Base-by-base conservation (phyloP, 2,797 vertebrate species). In the Sebastes diaconus region DNA sequence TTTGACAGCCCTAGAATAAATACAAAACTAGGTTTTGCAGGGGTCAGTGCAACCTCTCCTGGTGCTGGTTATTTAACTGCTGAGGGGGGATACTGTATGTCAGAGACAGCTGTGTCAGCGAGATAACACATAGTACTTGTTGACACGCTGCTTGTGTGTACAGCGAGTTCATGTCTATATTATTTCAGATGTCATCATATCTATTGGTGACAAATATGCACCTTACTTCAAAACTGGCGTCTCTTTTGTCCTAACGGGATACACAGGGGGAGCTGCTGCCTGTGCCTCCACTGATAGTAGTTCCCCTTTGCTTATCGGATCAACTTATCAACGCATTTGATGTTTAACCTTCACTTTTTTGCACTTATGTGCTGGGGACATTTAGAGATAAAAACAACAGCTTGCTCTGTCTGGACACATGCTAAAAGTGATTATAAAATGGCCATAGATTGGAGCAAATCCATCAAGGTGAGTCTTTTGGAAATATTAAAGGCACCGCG, bases 61-160 rank as follows among this genome's bases (percentile, higher is more conserved):
- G 30, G 14, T 60, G 63, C 67, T 78, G 68, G 57, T 78, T 85
- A 72, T 82, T 79, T 60, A 54, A 65, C 39, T 77, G 63, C 61
- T 58, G 22, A 65, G 71, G 63, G 66, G 30, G 68, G 76, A 59
- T 63, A 60, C 74, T 84, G 68, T 67, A 68, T 52, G 50, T 52
- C 68, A 64, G 54, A 58, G 75, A 87, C 84, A 90, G 88, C 90
- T 93, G 86, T 84, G 68, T 76, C 55, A 87, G 70, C 7, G 20
- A 83, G 92, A 93, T 93, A 92, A 87, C 87, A 80, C 74, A 36
- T 10, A 55, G 46, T 34, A 76, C 75, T 83, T 79, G 68, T 82
- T 91, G 81, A 83, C 84, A 68, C 7, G 9, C 61, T 52, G 60
- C 72, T 84, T 65, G 64, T 81, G 29, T 82, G 58, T 39, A 61